Evolutionary conservation across 2,797 vertebrate genomes (phyloP).

Genomic region (Neomorphus geoffroyi): DNA sequence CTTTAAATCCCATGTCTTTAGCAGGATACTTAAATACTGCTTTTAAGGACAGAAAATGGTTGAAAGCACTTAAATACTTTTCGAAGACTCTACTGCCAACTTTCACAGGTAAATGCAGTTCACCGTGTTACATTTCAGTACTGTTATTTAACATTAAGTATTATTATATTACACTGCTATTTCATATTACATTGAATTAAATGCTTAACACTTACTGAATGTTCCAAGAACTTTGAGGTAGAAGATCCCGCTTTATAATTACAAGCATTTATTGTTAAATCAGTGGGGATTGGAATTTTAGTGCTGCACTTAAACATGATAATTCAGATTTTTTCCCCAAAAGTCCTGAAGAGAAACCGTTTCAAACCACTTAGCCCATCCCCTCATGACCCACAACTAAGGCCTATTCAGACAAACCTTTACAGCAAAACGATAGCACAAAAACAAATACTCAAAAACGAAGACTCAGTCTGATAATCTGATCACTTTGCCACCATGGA

Average conservation of each 20-base stretch:
- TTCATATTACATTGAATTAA: not conserved
- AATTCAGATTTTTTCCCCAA: not conserved
- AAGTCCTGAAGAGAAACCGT: not conserved
- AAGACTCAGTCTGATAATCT: not conserved
- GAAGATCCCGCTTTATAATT: not conserved
- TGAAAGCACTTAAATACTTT: not conserved
- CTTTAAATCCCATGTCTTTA: not conserved
- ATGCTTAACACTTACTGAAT: not conserved
- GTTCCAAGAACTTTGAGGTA: not conserved
- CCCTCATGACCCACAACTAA: not conserved
- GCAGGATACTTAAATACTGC: not conserved
- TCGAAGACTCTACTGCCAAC: not conserved
- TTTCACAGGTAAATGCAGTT: not conserved
- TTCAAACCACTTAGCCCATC: not conserved
- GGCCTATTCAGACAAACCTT: not conserved
- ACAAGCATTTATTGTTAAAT: not conserved
- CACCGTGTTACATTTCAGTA: not conserved
- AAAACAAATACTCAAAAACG: not conserved
- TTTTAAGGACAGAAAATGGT: conserved; percentile 16
- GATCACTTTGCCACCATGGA: not conserved
- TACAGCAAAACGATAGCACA: not conserved
- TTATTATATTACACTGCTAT: not conserved
- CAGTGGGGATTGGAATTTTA: not conserved
- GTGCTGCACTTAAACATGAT: not conserved
- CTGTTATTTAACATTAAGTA: not conserved